Percentiles rank a stretch among this genome's conserved stretches.
Conservation (phyloP, 2,797 vertebrate genomes). For the Schizopygopsis malacanthus region DNA sequence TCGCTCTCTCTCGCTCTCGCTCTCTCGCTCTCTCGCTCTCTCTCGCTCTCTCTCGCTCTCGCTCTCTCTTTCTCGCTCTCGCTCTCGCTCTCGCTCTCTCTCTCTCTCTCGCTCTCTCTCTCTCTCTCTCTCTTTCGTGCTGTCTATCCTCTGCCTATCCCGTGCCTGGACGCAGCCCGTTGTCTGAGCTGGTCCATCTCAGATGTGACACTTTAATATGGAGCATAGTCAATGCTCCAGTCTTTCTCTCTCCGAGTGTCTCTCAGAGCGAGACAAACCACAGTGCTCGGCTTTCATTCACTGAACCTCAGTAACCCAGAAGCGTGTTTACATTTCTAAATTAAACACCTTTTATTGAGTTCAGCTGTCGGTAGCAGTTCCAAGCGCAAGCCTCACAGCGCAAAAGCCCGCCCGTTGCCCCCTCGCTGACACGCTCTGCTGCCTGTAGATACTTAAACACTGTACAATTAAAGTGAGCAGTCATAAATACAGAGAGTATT, state of each 20-base stretch:
- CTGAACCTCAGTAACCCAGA: slow-evolving; percentile 60
- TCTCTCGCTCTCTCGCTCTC: too few species aligned
- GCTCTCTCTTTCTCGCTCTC: too few species aligned
- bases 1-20: too few species aligned
- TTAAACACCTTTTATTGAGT: slow-evolving; percentile 79
- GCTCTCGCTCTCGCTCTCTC: too few species aligned
- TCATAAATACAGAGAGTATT: slow-evolving; percentile 67
- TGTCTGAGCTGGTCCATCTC: too few species aligned
- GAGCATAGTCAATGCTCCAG: neutral
- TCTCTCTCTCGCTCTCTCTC: too few species aligned
- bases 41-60: too few species aligned
- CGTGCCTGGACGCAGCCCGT: neutral
- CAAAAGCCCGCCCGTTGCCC: slow-evolving; percentile 4
- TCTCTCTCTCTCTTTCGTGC: neutral
- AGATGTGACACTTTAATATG: too few species aligned
- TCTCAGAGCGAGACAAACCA: slow-evolving; percentile 41
- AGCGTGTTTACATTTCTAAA: slow-evolving; percentile 78
- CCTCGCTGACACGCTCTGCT: slow-evolving; percentile 4
- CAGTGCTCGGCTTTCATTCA: slow-evolving; percentile 53
- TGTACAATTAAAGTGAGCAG: slow-evolving; percentile 64
- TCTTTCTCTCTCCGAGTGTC: neutral
- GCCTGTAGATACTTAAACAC: slow-evolving; percentile 64
- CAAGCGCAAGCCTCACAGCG: slow-evolving; percentile 4
- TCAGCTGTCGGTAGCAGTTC: slow-evolving; percentile 57
- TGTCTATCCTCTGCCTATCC: neutral